Percentiles rank a stretch among this genome's conserved stretches.
Evolutionary conservation across 2,113 vertebrate genomes (phyloP).

Genomic region (Lethenteron reissneri): DNA sequence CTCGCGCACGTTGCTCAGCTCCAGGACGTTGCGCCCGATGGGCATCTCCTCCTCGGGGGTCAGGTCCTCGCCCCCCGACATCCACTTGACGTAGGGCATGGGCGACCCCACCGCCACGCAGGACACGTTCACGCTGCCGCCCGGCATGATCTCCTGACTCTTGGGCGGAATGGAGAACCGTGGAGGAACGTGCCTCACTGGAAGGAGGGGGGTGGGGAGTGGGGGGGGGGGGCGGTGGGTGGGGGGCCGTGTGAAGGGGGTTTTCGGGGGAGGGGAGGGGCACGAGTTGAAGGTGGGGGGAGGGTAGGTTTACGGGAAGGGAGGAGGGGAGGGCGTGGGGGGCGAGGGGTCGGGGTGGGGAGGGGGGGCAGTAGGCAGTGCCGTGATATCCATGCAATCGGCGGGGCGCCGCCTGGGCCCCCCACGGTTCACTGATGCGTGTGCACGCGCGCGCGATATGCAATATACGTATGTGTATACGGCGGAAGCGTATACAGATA

Average conservation of each 20-base stretch:
- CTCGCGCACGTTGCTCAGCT: constrained; percentile 86
- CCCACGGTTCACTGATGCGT: constrained; percentile 13
- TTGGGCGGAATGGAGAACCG: constrained; percentile 96
- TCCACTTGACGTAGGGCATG: constrained; percentile 99
- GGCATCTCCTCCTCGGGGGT: constrained; percentile 98
- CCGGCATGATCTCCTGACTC: constrained; percentile 98
- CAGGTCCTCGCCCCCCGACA: constrained; percentile 87
- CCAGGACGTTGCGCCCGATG: constrained; percentile 91
- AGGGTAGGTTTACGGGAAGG: constrained; percentile 14
- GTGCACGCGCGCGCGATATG: not conserved
- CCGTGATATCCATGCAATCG: constrained; percentile 16
- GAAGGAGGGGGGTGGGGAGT: constrained; percentile 16
- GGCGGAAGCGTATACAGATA: too few relatives aligned
- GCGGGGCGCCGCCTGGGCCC: constrained; percentile 10
- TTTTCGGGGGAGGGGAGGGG: constrained; percentile 15
- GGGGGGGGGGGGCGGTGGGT: constrained; percentile 11
- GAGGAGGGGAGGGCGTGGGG: constrained; percentile 18
- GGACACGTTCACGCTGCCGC: constrained; percentile 94
- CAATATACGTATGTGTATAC: too few relatives aligned
- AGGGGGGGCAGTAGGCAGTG: constrained; percentile 12
- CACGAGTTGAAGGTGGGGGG: constrained; percentile 18
- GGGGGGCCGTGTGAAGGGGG: constrained; percentile 14
- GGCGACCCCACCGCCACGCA: constrained; percentile 96
- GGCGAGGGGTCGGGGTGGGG: constrained; percentile 10
- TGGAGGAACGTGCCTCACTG: constrained; percentile 85